phyloP scores from a whole-genome alignment of 2,797 vertebrate genomes.

The Gallinago stenura region DNA sequence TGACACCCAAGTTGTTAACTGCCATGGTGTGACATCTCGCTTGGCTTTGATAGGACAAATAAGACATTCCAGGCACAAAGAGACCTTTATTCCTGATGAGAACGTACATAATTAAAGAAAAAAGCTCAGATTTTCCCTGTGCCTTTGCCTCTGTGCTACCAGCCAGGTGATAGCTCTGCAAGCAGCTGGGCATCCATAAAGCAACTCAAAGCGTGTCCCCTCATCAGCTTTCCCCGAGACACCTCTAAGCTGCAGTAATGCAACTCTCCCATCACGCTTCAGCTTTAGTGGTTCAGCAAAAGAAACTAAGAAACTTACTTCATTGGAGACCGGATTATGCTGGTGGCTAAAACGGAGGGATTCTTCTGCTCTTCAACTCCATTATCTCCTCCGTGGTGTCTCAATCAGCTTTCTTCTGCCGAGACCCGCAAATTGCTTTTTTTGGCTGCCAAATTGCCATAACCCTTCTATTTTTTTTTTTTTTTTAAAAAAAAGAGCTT shows the following conservation, averaged over 20 bases:
- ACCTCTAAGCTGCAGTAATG: conserved; percentile 81
- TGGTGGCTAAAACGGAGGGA: conserved; percentile 64
- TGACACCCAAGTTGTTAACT: not conserved
- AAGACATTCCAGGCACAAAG: not conserved
- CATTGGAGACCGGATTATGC: conserved; percentile 88
- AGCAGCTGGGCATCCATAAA: conserved; percentile 75
- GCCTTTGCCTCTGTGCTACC: conserved; percentile 52
- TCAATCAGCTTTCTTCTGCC: conserved; percentile 82
- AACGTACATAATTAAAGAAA: not conserved
- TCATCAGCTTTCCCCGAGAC: conserved; percentile 79
- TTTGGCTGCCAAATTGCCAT: conserved; percentile 85
- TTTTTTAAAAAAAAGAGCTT: conserved; percentile 79
- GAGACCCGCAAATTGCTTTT: conserved; percentile 79
- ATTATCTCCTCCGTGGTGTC: conserved; percentile 80
- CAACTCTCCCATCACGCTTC: conserved; percentile 81
- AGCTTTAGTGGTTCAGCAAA: conserved; percentile 86
- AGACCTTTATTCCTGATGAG: not conserved
- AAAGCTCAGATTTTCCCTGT: conserved; percentile 69
- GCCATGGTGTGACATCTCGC: not conserved
- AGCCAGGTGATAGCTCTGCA: conserved; percentile 58
- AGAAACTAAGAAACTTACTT: conserved; percentile 88
- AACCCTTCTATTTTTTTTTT: conserved; percentile 79
- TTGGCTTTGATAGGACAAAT: not conserved
- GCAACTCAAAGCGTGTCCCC: conserved; percentile 69
- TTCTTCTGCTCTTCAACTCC: conserved; percentile 75